phyloP scores from a whole-genome alignment of 2,113 vertebrate genomes.

The Eolophus roseicapilla region DNA sequence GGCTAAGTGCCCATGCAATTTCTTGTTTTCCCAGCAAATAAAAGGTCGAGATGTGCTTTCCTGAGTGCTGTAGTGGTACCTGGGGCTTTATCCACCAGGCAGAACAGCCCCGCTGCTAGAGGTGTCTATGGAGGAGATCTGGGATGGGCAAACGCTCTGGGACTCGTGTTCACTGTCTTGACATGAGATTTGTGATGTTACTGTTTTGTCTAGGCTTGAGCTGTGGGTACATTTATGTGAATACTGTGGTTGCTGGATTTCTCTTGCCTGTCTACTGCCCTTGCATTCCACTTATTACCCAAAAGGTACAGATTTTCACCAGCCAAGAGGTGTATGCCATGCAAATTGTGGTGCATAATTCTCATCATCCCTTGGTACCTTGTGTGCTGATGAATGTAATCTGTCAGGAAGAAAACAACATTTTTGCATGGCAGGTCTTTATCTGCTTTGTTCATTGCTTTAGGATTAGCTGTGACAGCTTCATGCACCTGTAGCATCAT shows the following conservation, averaged over 20 bases:
- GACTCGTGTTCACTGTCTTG: neutral
- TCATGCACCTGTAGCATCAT: neutral
- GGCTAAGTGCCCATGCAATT: neutral
- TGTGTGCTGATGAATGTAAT: neutral
- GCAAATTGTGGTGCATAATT: neutral
- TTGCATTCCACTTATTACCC: neutral
- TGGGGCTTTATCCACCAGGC: neutral
- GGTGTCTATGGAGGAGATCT: accelerated
- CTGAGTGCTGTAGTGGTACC: accelerated
- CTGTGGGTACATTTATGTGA: neutral
- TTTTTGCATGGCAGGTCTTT: neutral
- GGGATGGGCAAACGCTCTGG: too few relatives aligned
- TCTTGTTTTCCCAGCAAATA: neutral
- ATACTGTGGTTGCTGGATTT: neutral
- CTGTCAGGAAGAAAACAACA: neutral
- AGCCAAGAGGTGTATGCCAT: neutral
- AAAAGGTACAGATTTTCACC: neutral
- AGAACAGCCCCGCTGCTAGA: accelerated
- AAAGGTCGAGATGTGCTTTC: neutral
- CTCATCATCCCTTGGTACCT: neutral
- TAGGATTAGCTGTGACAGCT: neutral
- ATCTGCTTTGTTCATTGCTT: neutral
- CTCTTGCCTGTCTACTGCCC: neutral
- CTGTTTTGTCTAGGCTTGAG: neutral
- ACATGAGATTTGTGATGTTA: neutral